phyloP scores from a whole-genome alignment of 2,113 vertebrate genomes.

The Perca schrenkii region DNA sequence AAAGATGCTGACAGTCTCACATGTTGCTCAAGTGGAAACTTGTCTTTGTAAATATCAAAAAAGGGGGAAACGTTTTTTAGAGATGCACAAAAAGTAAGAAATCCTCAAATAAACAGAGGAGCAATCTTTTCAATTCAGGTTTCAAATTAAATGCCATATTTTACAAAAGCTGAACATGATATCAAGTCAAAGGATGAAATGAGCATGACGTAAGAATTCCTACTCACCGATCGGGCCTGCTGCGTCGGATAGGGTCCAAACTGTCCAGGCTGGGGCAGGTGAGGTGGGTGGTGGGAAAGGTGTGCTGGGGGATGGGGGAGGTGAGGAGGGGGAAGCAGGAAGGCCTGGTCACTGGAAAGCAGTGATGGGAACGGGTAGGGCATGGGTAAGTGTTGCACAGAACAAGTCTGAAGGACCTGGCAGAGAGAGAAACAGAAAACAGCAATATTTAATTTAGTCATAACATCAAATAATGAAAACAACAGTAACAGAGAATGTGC shows the following conservation, averaged over 20 bases:
- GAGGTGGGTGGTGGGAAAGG: constrained; percentile 89
- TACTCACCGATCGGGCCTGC: constrained; percentile 95
- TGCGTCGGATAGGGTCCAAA: constrained; percentile 97
- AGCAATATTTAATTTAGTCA: constrained; percentile 31
- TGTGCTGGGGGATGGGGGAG: constrained; percentile 84
- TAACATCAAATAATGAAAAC: neutral
- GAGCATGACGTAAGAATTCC: neutral
- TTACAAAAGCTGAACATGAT: neutral
- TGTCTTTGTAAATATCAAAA: neutral
- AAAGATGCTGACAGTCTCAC: constrained; percentile 1
- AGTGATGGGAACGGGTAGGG: constrained; percentile 96
- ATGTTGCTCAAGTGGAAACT: neutral
- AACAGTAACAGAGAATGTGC: neutral
- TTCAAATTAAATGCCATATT: neutral
- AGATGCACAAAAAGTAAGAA: neutral
- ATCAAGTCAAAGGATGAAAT: neutral
- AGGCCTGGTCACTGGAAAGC: constrained; percentile 94
- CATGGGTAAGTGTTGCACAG: constrained; percentile 97
- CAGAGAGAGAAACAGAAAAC: constrained; percentile 38
- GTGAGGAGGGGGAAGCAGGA: constrained; percentile 95
- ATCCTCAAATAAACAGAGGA: neutral
- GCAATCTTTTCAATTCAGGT: neutral
- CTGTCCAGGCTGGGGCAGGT: constrained; percentile 94
- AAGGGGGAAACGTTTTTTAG: neutral
- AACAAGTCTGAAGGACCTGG: constrained; percentile 97